Evolutionary conservation across 2,888 invertebrate species (phyloP), one percentile per base, ranked within the genome.

Genomic region (Megalurothrips usitatus): DNA sequence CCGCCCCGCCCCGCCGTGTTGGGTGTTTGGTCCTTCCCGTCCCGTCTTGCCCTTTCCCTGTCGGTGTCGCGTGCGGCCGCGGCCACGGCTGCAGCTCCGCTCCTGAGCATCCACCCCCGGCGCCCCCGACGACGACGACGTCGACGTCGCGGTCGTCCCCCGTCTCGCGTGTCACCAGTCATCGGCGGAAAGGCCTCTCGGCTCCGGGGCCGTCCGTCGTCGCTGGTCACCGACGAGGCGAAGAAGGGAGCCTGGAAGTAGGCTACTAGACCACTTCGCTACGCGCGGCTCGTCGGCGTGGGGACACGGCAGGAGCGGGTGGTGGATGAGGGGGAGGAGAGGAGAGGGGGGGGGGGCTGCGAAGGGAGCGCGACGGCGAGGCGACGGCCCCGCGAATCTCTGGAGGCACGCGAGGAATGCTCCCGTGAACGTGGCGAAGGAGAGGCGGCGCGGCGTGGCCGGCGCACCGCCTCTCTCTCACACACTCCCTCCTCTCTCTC

Each of bases 381-480:
- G 34, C 34, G 34, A 43, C 34, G 34, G 34, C 34, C 34, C 34
- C 34, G 58, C 58, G 58, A 58, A 58, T 58, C 10, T 58, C 58
- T 17, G 23, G 68, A 75, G 68, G 68, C 68, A 26, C 68, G 68
- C 68, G 9, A 12, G 68, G 68, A 75, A 75, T 75, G 68, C 68
- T 12, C 68, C 26, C 19, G 58, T 58, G 58, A 58, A 58, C 58
- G 58, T 58, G 58, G 58, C 58, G 19, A 58, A 4, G 58, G 58
- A 12, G 19, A 58, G 0, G 14, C 52, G 12, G 52, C 52, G 52
- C 52, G 12, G 52, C 58, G n/a, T n/a, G 58, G 19, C 58, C 1
- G 58, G 58, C 58, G 58, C 58, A 19, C 58, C 19, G 14, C 58
- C 14, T 43, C 34, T 43, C 34, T 58, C 58, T n/a, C 58, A 2